Conservation (phyloP, 2,888 invertebrate species). For the Cerceris rybyensis region DNA sequence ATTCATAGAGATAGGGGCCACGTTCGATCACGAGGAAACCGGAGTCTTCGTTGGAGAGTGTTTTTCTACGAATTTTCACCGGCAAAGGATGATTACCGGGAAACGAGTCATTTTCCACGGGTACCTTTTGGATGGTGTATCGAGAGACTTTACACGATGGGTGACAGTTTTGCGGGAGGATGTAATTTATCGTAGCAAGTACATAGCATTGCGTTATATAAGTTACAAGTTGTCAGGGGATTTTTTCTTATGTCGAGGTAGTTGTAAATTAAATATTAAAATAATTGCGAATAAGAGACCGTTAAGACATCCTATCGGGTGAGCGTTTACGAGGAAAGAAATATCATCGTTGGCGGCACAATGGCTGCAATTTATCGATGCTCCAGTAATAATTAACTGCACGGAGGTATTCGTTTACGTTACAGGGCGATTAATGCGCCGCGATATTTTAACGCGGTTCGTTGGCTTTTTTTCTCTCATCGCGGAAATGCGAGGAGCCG, state of each 20-base stretch:
- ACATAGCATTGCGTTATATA: constrained; percentile 54
- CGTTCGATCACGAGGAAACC: constrained; percentile 33
- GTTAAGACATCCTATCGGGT: constrained; percentile 37
- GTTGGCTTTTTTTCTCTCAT: constrained; percentile 18
- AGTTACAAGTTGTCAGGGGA: constrained; percentile 53
- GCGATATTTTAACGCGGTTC: constrained; percentile 42
- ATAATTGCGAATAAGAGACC: constrained; percentile 33
- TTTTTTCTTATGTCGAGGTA: constrained; percentile 34
- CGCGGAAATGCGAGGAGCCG: background rate
- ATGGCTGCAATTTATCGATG: constrained; percentile 40
- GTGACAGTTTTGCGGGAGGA: constrained; percentile 32
- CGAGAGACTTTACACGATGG: constrained; percentile 23
- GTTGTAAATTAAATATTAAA: constrained; percentile 63
- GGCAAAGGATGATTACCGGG: constrained; percentile 11
- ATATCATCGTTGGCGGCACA: constrained; percentile 17
- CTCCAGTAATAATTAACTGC: constrained; percentile 50
- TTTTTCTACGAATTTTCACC: constrained; percentile 51
- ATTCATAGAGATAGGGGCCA: background rate
- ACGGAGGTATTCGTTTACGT: constrained; percentile 33
- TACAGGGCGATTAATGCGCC: constrained; percentile 44
- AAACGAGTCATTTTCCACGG: constrained; percentile 2
- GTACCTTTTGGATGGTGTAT: constrained; percentile 16
- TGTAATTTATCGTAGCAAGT: constrained; percentile 59
- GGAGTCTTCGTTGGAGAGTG: too few relatives aligned
- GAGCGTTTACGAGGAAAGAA: constrained; percentile 32